phyloP scores from a whole-genome alignment of 1,140 invertebrate genomes.

The Aphelinus atriplicis region DNA sequence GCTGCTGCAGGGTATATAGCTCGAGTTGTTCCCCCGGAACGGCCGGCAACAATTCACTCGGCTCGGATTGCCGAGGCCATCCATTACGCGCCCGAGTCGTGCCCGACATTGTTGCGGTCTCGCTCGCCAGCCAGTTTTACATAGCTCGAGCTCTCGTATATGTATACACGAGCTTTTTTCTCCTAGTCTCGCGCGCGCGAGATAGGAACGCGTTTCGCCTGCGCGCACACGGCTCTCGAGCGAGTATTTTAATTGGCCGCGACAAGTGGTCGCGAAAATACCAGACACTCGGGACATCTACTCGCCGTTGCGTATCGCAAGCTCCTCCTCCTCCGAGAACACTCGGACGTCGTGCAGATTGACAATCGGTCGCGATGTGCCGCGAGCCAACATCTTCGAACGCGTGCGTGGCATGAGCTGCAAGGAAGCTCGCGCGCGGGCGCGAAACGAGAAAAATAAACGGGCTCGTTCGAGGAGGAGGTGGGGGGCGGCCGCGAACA shows the following conservation, averaged over 20 bases:
- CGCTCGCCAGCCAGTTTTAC: constrained; percentile 17
- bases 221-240: not conserved
- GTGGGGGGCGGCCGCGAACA: not conserved
- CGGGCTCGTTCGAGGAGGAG: constrained; percentile 41
- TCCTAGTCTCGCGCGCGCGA: not conserved
- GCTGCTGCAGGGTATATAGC: not conserved
- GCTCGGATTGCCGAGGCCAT: constrained; percentile 61
- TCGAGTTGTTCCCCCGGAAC: constrained; percentile 45
- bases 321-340: too few species aligned
- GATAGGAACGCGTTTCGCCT: not conserved
- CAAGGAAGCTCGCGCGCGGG: not conserved
- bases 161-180: constrained; percentile 1
- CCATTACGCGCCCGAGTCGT: constrained; percentile 53
- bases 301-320: too few species aligned
- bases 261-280: too few species aligned
- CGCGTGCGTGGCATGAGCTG: too few species aligned
- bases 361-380: too few species aligned
- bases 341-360: too few species aligned
- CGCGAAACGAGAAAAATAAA: constrained; percentile 41
- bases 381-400: too few species aligned
- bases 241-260: too few species aligned
- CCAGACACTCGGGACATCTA: too few species aligned
- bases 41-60: constrained; percentile 65
- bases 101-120: constrained; percentile 61
- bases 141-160: not conserved